Percentiles rank a stretch among this genome's conserved stretches.
Conservation (phyloP, 2,113 vertebrate species). For the Atlantisia rogersi region DNA sequence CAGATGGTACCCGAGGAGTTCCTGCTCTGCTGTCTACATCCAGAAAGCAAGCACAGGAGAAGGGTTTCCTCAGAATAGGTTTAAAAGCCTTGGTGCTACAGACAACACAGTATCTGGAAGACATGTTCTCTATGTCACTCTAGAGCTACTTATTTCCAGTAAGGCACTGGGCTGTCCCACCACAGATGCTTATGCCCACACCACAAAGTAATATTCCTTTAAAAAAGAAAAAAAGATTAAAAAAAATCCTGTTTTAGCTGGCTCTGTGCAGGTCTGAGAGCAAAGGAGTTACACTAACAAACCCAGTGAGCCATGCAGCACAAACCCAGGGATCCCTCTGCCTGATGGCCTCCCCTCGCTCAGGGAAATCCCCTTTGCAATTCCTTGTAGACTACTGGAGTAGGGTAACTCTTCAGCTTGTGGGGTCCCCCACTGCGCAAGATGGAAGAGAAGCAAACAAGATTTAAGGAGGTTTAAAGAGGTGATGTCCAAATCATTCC, state of each 20-base stretch:
- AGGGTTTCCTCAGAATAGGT: background rate
- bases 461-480: background rate
- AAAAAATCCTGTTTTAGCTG: background rate
- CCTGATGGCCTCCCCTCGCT: background rate
- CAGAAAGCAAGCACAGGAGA: background rate
- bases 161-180: background rate
- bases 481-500: background rate
- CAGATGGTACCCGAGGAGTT: background rate
- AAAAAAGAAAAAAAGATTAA: no score
- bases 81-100: background rate
- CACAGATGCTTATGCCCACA: background rate
- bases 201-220: background rate
- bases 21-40: background rate
- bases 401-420: background rate
- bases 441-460: background rate
- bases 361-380: background rate
- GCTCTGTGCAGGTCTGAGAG: background rate
- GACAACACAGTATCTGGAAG: background rate
- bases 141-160: background rate
- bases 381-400: background rate
- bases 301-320: background rate
- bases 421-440: background rate
- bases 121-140: accelerated
- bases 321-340: background rate
- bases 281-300: background rate